These are phyloP conservation scores for Gymnoscopelus microlampas DNA, from an alignment of 2,797 vertebrate genomes.

Conservation along the genomic window DNA sequence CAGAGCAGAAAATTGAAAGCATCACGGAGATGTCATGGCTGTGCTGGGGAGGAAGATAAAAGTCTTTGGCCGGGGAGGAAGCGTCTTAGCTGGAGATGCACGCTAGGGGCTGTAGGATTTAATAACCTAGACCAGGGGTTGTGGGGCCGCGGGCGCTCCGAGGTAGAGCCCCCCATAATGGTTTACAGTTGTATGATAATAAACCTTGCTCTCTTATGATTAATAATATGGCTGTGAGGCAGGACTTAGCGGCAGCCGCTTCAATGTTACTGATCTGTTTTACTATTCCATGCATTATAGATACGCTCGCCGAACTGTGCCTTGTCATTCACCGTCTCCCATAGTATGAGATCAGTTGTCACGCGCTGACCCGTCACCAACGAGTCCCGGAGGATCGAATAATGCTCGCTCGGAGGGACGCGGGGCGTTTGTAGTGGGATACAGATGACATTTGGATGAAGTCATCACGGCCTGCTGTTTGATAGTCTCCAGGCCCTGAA, in stretches of 20 bases:
- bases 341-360: slow-evolving; percentile 61
- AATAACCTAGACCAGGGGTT: slow-evolving; percentile 74
- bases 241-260: slow-evolving; percentile 54
- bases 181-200: slow-evolving; percentile 77
- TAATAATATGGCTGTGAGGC: slow-evolving; percentile 73
- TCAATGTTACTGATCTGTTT: slow-evolving; percentile 55
- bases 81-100: slow-evolving; percentile 68
- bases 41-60: slow-evolving; percentile 80
- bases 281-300: slow-evolving; percentile 71
- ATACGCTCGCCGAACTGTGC: slow-evolving; percentile 51
- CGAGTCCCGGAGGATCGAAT: slow-evolving; percentile 72
- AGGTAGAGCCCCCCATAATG: slow-evolving; percentile 60
- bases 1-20: slow-evolving; percentile 89
- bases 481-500: slow-evolving; percentile 67
- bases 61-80: slow-evolving; percentile 72
- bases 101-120: slow-evolving; percentile 77
- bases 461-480: slow-evolving; percentile 71
- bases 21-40: slow-evolving; percentile 82
- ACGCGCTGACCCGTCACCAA: slow-evolving; percentile 62
- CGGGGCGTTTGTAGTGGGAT: slow-evolving; percentile 51
- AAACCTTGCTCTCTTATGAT: slow-evolving; percentile 73
- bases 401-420: slow-evolving; percentile 60
- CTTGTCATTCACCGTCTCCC: slow-evolving; percentile 70
- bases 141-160: slow-evolving; percentile 63
- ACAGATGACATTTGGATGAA: slow-evolving; percentile 76